Conservation (phyloP, 2,888 invertebrate genomes). For the Spilarctia lutea region DNA sequence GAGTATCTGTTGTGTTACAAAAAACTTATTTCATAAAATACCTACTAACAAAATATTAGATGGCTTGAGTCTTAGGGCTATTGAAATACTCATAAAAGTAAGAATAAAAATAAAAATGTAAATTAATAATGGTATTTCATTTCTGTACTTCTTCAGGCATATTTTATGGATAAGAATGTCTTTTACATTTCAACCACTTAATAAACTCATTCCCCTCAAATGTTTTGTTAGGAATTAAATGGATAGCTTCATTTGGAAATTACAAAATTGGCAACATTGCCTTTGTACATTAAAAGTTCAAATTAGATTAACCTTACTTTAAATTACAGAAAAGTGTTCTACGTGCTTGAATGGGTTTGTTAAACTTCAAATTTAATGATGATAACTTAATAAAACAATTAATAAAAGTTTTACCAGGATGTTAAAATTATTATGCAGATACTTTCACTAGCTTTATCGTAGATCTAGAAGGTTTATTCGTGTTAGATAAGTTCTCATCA, state of each 20-base stretch:
- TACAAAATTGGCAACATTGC: conserved; percentile 54
- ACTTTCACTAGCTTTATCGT: too few relatives aligned
- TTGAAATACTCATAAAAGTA: not conserved
- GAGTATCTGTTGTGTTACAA: not conserved
- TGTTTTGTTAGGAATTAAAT: conserved; percentile 43
- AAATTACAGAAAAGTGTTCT: not conserved
- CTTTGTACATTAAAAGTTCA: conserved; percentile 61
- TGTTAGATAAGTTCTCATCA: not conserved
- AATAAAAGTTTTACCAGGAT: not conserved
- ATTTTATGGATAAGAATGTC: not conserved
- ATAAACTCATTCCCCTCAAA: conserved; percentile 31
- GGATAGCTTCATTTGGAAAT: conserved; percentile 56
- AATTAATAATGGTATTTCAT: not conserved
- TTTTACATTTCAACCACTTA: conserved; percentile 10
- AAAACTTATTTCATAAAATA: not conserved
- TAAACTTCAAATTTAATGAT: not conserved
- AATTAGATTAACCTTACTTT: conserved; percentile 56
- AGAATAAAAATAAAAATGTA: not conserved
- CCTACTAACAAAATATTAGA: not conserved
- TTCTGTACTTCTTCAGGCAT: not conserved
- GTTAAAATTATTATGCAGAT: too few relatives aligned
- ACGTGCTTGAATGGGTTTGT: not conserved
- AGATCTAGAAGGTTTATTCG: not conserved
- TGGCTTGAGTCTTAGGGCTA: not conserved
- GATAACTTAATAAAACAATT: not conserved